phyloP scores from a whole-genome alignment of 1,140 invertebrate genomes.

The Aphidius gifuensis region DNA sequence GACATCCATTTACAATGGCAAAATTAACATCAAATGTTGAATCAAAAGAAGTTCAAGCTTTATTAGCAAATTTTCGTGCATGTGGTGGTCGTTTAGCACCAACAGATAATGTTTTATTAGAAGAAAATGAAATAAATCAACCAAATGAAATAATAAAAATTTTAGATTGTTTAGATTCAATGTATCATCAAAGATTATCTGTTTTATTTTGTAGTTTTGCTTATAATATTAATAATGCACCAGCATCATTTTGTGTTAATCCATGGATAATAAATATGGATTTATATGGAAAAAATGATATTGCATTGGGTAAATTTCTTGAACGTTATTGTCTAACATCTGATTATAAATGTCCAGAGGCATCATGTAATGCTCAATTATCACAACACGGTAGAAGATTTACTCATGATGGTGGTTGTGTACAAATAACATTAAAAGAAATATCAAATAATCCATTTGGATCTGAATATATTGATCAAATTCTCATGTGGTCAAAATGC shows the following conservation, averaged over 20 bases:
- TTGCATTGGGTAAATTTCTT: slow-evolving; percentile 89
- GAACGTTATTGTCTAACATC: slow-evolving; percentile 87
- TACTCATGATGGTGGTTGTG: slow-evolving; percentile 73
- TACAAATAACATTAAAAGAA: slow-evolving; percentile 64
- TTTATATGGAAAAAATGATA: slow-evolving; percentile 92
- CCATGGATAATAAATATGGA: slow-evolving; percentile 92
- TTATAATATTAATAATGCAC: slow-evolving; percentile 73
- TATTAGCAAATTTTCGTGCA: slow-evolving; percentile 83
- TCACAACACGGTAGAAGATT: slow-evolving; percentile 84
- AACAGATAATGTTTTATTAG: slow-evolving; percentile 41
- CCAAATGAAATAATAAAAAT: slow-evolving; percentile 28
- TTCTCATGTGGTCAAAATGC: slow-evolving; percentile 89
- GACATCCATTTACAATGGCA: slow-evolving; percentile 71
- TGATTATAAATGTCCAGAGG: slow-evolving; percentile 80
- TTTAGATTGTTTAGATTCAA: slow-evolving; percentile 80
- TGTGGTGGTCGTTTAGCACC: slow-evolving; percentile 69
- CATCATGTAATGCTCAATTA: slow-evolving; percentile 79
- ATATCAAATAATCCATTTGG: slow-evolving; percentile 51
- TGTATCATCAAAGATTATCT: slow-evolving; percentile 83
- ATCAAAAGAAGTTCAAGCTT: slow-evolving; percentile 62
- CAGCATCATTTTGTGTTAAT: slow-evolving; percentile 79
- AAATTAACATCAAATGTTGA: slow-evolving; percentile 66
- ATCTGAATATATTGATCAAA: slow-evolving; percentile 56
- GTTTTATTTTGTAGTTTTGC: slow-evolving; percentile 93
- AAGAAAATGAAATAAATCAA: slow-evolving; percentile 34